Percentiles rank a stretch among this genome's conserved stretches.
These are phyloP conservation scores for Cryptophagus acutangulus DNA, from an alignment of 2,888 invertebrate species.

Conservation along the genomic window DNA sequence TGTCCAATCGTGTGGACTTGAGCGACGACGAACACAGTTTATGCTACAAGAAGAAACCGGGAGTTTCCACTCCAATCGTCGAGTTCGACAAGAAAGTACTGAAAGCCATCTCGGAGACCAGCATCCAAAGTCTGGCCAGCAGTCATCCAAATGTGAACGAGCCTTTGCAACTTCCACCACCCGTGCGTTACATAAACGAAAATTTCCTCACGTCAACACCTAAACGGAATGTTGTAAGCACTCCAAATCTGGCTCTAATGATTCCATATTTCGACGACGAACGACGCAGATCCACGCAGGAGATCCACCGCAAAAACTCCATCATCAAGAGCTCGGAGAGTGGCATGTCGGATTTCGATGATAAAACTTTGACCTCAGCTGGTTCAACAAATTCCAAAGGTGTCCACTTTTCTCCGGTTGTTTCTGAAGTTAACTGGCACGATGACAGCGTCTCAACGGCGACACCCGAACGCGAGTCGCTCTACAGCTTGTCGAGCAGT, in stretches of 20 bases:
- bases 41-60: constrained; percentile 50
- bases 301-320: constrained; percentile 55
- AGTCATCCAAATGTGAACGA: constrained; percentile 16
- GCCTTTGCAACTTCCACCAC: too few relatives aligned
- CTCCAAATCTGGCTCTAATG: constrained; percentile 55
- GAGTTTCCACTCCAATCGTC: constrained; percentile 37
- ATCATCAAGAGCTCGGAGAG: constrained; percentile 42
- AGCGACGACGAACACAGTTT: constrained; percentile 53
- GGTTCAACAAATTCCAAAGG: constrained; percentile 46
- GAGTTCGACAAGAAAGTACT: constrained; percentile 43
- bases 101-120: constrained; percentile 46
- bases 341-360: constrained; percentile 41
- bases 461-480: constrained; percentile 40
- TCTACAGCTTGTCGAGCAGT: constrained; percentile 38
- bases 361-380: constrained; percentile 36
- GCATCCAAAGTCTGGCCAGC: constrained; percentile 38
- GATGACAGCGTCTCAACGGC: constrained; percentile 46
- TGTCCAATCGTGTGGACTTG: constrained; percentile 43
- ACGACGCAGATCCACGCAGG: constrained; percentile 53
- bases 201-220: constrained; percentile 17
- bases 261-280: constrained; percentile 29
- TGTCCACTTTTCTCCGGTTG: constrained; percentile 75
- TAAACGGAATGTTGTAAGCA: constrained; percentile 45
- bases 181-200: constrained; percentile 9
- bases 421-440: constrained; percentile 73